Base-by-base conservation (phyloP, 2,888 invertebrate genomes). In the Diadromus collaris region DNA sequence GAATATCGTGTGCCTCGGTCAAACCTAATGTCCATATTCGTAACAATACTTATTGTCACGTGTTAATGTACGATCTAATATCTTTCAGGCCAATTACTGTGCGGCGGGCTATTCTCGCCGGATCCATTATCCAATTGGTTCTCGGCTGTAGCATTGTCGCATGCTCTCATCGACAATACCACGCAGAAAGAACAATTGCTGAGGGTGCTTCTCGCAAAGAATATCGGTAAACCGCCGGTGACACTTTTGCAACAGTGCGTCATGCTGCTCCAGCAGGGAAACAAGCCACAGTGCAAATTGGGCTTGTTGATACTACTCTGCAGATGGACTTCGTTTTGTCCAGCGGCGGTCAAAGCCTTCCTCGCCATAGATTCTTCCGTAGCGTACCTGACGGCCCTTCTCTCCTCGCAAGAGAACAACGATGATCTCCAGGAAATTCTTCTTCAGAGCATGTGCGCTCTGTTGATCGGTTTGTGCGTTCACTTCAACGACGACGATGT, bases 111-210 rank as follows among this genome's bases (percentile, higher is more conserved):
- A 32, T 98, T 98, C 90, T 97, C 97, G 67, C 92, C 94, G 0
- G 98, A 99, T 89, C 92, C 96, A 0, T 92, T 98, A 29, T 97
- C 97, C 34, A 98, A 97, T 90, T 99, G 99, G 99, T 97, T 98
- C 91, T 96, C 98, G 0, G 94, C 98, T 0, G 96, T 98, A 0
- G 97, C 98, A 0, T 91, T 99, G 29, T 95, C 97, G 89, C 98
- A 99, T 88, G 95, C 96, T 0, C 92, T 99, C 24, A 94, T 97
- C 6, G 97, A 98, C 79, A 98, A 97, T 89, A 93, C 94, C 0
- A 93, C 93, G 0, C 96, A 96, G 87, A 98, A 98, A 89, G 98
- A 99, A 88, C 97, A 98, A 89, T 90, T 99, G 61, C 91, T 99
- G 34, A 92, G 98, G 74, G 99, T 99, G 5, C 93, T 99, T 80